phyloP scores from a whole-genome alignment of 2,113 vertebrate genomes.

The Coracopsis vasa region DNA sequence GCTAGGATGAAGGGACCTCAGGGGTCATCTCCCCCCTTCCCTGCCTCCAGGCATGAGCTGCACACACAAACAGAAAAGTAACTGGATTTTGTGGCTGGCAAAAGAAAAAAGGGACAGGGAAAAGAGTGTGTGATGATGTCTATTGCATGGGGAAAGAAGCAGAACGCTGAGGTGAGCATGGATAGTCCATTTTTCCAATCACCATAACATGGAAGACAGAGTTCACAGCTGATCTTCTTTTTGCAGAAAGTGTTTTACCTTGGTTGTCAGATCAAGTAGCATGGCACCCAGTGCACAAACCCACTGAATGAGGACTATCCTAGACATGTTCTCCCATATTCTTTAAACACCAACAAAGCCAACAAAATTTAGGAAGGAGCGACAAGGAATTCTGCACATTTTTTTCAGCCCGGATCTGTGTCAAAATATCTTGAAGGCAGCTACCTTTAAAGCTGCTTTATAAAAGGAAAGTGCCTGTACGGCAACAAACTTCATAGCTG shows the following conservation, averaged over 20 bases:
- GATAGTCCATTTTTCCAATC: neutral
- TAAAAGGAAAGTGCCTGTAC: slow-evolving; percentile 29
- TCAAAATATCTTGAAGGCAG: slow-evolving; percentile 29
- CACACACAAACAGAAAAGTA: neutral
- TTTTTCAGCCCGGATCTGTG: neutral
- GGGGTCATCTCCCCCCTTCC: neutral
- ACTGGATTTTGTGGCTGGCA: neutral
- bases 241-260: neutral
- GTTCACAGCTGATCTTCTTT: neutral
- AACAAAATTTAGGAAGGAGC: neutral
- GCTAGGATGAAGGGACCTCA: neutral
- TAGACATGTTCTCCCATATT: neutral
- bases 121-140: neutral
- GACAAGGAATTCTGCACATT: neutral
- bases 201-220: neutral
- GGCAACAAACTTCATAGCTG: slow-evolving; percentile 15
- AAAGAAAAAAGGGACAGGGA: neutral
- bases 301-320: neutral
- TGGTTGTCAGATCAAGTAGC: neutral
- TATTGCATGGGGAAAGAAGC: neutral
- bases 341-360: neutral
- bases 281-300: neutral
- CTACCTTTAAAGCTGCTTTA: slow-evolving; percentile 46
- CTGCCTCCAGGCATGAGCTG: neutral
- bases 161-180: neutral